Percentiles rank a stretch among this genome's conserved stretches.
phyloP scores from a whole-genome alignment of 2,113 vertebrate genomes.

The Calyptommatus sinebrachiatus region DNA sequence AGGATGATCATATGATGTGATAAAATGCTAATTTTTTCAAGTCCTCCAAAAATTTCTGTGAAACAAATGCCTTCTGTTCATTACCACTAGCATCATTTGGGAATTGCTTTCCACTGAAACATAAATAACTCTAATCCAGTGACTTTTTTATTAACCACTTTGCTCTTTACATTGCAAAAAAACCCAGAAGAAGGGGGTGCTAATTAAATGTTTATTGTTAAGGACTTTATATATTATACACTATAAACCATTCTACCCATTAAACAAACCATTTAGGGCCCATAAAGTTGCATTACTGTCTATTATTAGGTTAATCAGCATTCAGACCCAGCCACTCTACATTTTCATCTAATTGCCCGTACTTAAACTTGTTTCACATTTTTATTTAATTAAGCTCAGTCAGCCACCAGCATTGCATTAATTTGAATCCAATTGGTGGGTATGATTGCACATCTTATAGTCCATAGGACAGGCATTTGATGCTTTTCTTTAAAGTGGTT shows the following conservation, averaged over 20 bases:
- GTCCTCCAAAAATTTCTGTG: neutral
- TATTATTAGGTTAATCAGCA: conserved; percentile 68
- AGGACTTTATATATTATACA: conserved; percentile 57
- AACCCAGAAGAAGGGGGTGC: conserved; percentile 50
- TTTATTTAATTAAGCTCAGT: conserved; percentile 63
- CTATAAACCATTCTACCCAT: conserved; percentile 57
- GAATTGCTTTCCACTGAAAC: conserved; percentile 27
- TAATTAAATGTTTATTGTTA: conserved; percentile 70
- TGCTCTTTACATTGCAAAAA: conserved; percentile 43
- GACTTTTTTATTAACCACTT: conserved; percentile 50
- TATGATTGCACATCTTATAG: conserved; percentile 29
- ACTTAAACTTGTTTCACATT: conserved; percentile 61
- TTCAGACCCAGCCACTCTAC: conserved; percentile 57
- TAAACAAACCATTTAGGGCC: conserved; percentile 64
- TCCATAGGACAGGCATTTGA: accelerated
- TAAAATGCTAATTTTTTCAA: conserved; percentile 12
- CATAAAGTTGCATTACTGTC: conserved; percentile 55
- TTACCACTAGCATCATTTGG: neutral
- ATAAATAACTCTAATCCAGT: conserved; percentile 54
- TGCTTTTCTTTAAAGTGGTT: conserved; percentile 3
- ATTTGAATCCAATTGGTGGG: conserved; percentile 38
- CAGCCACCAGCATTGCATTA: conserved; percentile 48
- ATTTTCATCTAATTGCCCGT: conserved; percentile 60
- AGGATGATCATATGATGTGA: neutral
- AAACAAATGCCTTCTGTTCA: conserved; percentile 9